These are phyloP conservation scores for Eucera pruinosa DNA, from an alignment of 2,888 invertebrate species.

Conservation along the genomic window DNA sequence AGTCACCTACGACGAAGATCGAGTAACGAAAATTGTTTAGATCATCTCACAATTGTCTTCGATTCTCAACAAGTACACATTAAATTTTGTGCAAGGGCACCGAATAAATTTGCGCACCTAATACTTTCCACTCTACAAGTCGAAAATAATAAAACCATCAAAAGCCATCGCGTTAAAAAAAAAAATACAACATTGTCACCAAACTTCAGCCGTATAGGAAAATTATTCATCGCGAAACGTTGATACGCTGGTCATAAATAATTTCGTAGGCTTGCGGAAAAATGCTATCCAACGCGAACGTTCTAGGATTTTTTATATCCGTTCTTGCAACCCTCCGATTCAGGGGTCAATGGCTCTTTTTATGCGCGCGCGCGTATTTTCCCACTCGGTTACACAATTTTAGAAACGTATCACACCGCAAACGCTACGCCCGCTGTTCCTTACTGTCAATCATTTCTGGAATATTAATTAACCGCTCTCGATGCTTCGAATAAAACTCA, in stretches of 20 bases:
- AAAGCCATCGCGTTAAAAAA: background rate
- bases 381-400: conserved; percentile 47
- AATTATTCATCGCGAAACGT: conserved; percentile 55
- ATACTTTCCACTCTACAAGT: background rate
- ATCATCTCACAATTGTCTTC: too few relatives aligned
- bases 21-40: too few relatives aligned
- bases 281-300: conserved; percentile 20
- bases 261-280: conserved; percentile 52
- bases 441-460: conserved; percentile 72
- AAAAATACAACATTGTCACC: conserved; percentile 2
- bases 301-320: conserved; percentile 17
- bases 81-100: too few relatives aligned
- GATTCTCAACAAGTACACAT: too few relatives aligned
- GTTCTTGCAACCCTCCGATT: conserved; percentile 17
- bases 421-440: conserved; percentile 55
- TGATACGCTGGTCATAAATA: conserved; percentile 60
- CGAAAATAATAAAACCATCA: conserved; percentile 42
- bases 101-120: too few relatives aligned
- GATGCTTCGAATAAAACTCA: conserved; percentile 78
- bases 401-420: conserved; percentile 58
- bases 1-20: too few relatives aligned
- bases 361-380: background rate
- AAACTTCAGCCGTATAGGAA: conserved; percentile 47
- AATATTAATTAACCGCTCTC: conserved; percentile 77
- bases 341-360: conserved; percentile 71